Evolutionary conservation across 2,888 invertebrate species (phyloP), one percentile per base, ranked within the genome.

Genomic region (Meteorus colon): DNA sequence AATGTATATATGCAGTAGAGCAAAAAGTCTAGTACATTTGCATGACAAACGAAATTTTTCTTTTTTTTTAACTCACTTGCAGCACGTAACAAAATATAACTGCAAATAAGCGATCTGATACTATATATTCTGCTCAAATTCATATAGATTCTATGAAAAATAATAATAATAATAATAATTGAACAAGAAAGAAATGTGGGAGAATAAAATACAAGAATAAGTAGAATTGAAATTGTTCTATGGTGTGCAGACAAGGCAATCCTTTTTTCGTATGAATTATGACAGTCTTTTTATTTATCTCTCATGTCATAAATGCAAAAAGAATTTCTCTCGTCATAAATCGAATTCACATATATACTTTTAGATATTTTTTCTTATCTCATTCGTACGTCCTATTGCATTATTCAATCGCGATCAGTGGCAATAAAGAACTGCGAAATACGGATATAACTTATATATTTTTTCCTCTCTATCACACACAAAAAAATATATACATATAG

Each of bases 391-490:
- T 77, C 79, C 82, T 82, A 82, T 83, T 86, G 86, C 85, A 86
- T 86, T 86, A 86, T 86, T 86, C 86, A 86, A 84, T 85, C 86
- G 83, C 83, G 86, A 86, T 84, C 83, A 83, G 78, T 77, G 80
- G 82, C 86, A 85, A 86, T 86, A 86, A 85, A 85, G 85, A 82
- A 84, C 81, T 79, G 82, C 82, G 80, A 27, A 62, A 60, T 62
- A 59, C 60, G 37, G 45, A 27, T 48, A n/a, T 51, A 27, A 37
- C 10, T 14, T 34, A 55, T 10, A 55, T 55, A 34, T 51, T 19
- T 68, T 8, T 10, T 19, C 8, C 55, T 10, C 6, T 55, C 55
- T 4, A 19, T 19, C 55, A 55, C 55, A 55, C 55, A 55, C 8
- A 55, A 8, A 24, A 19, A 19, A 55, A 55, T 55, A 24, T 19